Conservation (phyloP, 2,888 invertebrate genomes). For the Lasiommata megera region DNA sequence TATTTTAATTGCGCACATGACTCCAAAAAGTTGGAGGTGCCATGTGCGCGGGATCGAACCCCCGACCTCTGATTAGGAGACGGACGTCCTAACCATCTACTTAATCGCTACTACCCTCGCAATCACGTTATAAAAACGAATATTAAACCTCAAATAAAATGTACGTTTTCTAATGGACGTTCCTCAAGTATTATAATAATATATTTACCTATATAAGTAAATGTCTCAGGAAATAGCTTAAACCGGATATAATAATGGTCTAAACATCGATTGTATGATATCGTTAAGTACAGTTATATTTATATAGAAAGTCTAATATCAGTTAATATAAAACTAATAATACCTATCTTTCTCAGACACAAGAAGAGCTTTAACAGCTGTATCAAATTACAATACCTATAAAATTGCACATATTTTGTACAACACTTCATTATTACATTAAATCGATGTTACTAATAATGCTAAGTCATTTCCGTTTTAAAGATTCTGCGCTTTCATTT, state of each 20-base stretch:
- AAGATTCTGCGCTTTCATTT: constrained; percentile 15
- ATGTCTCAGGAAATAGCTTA: not conserved
- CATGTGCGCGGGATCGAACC: no score
- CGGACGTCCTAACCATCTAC: no score
- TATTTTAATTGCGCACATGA: no score
- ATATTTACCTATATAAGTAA: not conserved
- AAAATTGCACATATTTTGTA: not conserved
- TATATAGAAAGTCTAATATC: not conserved
- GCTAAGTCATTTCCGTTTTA: constrained; percentile 21
- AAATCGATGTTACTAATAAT: constrained; percentile 15
- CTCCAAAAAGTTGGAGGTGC: no score
- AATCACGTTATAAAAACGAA: no score
- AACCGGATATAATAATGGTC: not conserved
- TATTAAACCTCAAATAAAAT: no score
- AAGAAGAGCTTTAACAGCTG: constrained; percentile 3
- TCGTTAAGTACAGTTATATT: not conserved
- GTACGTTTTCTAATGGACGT: no score
- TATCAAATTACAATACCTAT: constrained; percentile 7
- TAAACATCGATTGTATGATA: not conserved
- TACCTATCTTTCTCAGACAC: not conserved
- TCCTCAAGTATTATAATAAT: no score
- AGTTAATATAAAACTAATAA: not conserved
- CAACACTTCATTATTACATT: constrained; percentile 9
- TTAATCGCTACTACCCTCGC: no score
- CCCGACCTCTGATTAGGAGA: no score